Percentiles rank a stretch among this genome's conserved stretches.
Evolutionary conservation across 2,888 invertebrate genomes (phyloP).

Genomic region (Pyrgus malvae): DNA sequence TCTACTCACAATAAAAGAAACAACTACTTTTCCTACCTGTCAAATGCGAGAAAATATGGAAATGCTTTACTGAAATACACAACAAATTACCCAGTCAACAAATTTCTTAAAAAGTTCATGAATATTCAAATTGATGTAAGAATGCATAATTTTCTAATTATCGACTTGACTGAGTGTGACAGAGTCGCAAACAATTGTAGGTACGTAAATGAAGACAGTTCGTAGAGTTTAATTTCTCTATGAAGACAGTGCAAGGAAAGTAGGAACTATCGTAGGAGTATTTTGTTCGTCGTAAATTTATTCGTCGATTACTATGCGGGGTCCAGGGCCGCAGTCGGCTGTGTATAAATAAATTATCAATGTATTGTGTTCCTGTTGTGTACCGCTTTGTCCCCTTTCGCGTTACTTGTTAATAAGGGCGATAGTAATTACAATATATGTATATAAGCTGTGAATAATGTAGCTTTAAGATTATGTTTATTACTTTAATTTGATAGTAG

Average conservation of each 20-base stretch:
- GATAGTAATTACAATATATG: too few species aligned
- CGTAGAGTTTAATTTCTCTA: too few species aligned
- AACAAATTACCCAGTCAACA: neutral
- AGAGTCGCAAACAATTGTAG: neutral
- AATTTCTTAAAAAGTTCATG: neutral
- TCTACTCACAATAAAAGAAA: too few species aligned
- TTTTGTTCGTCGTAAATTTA: conserved; percentile 2
- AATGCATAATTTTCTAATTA: neutral
- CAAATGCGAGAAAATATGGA: too few species aligned
- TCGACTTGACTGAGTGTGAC: neutral
- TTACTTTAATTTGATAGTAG: too few species aligned
- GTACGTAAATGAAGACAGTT: conserved; percentile 1
- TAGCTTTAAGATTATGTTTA: too few species aligned
- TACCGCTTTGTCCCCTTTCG: neutral
- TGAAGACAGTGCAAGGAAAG: neutral
- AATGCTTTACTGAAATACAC: neutral
- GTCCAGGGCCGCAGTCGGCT: neutral
- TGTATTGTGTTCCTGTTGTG: neutral
- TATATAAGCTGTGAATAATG: too few species aligned
- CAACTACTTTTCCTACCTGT: too few species aligned
- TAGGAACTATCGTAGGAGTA: neutral
- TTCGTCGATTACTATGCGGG: conserved; percentile 3
- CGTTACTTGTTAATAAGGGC: neutral
- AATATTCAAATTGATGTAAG: neutral
- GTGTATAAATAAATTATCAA: neutral